Evolutionary conservation across 2,797 vertebrate species (phyloP).

Genomic region (Schizothorax lantsangensis): DNA sequence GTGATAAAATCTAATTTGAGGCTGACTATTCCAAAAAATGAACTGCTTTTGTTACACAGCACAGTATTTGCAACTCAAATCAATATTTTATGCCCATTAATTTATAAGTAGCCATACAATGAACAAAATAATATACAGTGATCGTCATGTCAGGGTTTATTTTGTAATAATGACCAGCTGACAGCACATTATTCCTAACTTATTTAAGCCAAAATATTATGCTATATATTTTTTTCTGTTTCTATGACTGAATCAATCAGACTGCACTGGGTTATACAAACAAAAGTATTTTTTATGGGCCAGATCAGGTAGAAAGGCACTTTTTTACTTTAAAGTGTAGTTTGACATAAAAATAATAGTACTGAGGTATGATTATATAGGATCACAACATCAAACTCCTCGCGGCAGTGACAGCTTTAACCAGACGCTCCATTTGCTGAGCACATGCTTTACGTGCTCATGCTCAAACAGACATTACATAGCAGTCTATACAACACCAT

Average conservation of each 20-base stretch:
- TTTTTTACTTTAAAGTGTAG: slow-evolving; percentile 19
- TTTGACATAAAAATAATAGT: slow-evolving; percentile 58
- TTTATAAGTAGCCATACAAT: not conserved
- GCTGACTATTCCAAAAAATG: not conserved
- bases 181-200: not conserved
- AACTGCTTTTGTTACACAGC: not conserved
- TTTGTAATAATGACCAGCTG: not conserved
- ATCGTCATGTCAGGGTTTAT: not conserved
- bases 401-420: slow-evolving; percentile 54
- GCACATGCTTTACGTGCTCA: slow-evolving; percentile 73
- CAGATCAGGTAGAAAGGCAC: slow-evolving; percentile 13
- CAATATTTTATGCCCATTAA: not conserved
- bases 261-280: not conserved
- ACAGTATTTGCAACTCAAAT: not conserved
- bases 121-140: not conserved
- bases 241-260: slow-evolving; percentile 3
- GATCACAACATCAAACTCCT: slow-evolving; percentile 72
- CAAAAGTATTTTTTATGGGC: not conserved
- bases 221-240: not conserved
- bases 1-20: not conserved
- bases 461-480: slow-evolving; percentile 70
- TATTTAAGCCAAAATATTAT: not conserved
- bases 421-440: slow-evolving; percentile 52
- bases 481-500: slow-evolving; percentile 73
- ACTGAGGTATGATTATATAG: slow-evolving; percentile 64